Conservation (phyloP, 37 sponge, comb jelly and placozoan genomes). For the Eunapius fragilis region DNA sequence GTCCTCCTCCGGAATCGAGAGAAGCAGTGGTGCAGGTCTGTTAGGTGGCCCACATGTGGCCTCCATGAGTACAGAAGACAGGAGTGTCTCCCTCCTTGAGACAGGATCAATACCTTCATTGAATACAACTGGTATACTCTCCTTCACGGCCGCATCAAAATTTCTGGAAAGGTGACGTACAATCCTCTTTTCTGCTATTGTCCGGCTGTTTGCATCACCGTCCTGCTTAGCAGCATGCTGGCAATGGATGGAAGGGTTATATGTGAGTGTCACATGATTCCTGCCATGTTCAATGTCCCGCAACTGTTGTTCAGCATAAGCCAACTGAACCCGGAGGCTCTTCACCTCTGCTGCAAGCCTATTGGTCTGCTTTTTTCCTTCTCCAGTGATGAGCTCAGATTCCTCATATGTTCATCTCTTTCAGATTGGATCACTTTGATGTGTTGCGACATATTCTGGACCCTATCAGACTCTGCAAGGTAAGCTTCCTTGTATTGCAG, state of each 20-base stretch:
- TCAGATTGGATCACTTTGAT: background rate
- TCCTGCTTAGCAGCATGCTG: background rate
- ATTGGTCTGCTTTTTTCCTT: background rate
- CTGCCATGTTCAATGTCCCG: conserved; percentile 9
- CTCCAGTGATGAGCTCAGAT: background rate
- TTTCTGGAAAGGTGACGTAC: background rate
- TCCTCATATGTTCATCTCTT: background rate
- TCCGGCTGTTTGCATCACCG: background rate
- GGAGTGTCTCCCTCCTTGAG: background rate
- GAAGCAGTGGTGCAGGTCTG: background rate
- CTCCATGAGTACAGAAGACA: background rate
- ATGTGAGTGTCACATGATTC: background rate
- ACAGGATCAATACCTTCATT: background rate
- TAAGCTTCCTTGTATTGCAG: background rate
- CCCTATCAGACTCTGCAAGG: background rate
- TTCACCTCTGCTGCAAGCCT: conserved; percentile 4
- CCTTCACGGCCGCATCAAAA: background rate
- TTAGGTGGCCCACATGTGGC: background rate
- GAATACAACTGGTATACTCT: background rate
- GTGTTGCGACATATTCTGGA: background rate
- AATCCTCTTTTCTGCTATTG: background rate
- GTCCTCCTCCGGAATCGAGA: background rate
- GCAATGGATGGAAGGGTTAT: background rate
- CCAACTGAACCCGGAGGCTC: conserved; percentile 14
- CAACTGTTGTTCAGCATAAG: background rate